Base-by-base conservation (phyloP, 2,888 invertebrate genomes). In the Creontiades dilutus region DNA sequence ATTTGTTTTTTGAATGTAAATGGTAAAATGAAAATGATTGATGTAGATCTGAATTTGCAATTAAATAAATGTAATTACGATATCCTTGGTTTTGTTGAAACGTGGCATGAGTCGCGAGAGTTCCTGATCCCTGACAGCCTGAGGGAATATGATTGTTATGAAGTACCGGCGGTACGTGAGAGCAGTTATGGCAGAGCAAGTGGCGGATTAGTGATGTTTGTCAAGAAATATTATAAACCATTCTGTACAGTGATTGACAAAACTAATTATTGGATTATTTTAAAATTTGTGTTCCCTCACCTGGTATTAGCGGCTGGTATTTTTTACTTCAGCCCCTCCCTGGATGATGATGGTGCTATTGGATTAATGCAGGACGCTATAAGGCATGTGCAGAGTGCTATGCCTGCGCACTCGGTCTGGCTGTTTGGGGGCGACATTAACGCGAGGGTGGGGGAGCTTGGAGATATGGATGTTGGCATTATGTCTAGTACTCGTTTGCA, bases 401-500 rank as follows among this genome's bases (percentile, higher is more conserved):
- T 55, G 55, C 55, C 55, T 13, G 55, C 55, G 13, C 55, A 55
- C 55, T 55, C 13, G 7, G 23, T 75, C 27, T 12, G 75, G 75
- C 7, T 75, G 7, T 75, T 75, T 27, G 75, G 75, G 13, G 75
- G 75, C 3, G 23, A 75, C 23, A 3, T 75, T 23, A 75, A 75
- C 13, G 68, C 68, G 23, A n/a, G 68, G 23, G 23, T 68, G 19
- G 68, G 68, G 23, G 23, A 23, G 68, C 68, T 68, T 68, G 68
- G 68, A 23, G 68, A 68, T 19, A 23, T 68, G n/a, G 68, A 68
- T 68, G 68, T 19, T n/a, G 68, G 23, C 68, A n/a, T 68, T 9
- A 68, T 68, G n/a, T n/a, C 68, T n/a, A 23, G 68, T n/a, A 23
- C 68, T 19, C 23, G 23, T 23, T 68, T 68, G 23, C n/a, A n/a